Percentiles rank a stretch among this genome's conserved stretches.
These are phyloP conservation scores for Heliconius hewitsoni DNA, from an alignment of 1,140 invertebrate species.

Conservation along the genomic window DNA sequence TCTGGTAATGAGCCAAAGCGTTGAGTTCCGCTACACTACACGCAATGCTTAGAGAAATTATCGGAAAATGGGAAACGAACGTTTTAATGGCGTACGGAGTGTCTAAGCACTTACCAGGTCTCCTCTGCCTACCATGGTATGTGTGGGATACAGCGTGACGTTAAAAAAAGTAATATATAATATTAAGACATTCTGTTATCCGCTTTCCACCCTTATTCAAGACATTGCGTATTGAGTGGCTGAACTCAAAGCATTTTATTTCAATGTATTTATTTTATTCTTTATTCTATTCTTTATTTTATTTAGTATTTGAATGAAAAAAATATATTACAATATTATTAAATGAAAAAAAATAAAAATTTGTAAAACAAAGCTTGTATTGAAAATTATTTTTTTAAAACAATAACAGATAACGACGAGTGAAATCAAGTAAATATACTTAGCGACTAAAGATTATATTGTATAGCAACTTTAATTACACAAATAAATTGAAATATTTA, in stretches of 20 bases:
- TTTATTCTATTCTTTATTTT: no score
- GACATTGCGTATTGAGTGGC: no score
- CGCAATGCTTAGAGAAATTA: no score
- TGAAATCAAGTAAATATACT: background rate
- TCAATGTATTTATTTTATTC: no score
- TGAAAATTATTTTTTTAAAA: background rate
- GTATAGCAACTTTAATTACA: background rate
- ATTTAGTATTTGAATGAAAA: no score
- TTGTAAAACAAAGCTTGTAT: background rate
- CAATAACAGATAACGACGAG: background rate
- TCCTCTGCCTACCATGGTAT: background rate
- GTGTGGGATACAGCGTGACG: background rate
- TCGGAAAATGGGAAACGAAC: no score
- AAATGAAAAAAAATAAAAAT: no score
- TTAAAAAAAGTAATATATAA: background rate
- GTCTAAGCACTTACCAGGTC: background rate
- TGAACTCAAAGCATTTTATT: no score
- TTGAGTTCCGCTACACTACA: no score
- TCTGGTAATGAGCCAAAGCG: no score
- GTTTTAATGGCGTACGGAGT: background rate
- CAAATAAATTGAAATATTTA: background rate
- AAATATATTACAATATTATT: background rate
- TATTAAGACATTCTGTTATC: background rate
- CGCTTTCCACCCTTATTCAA: no score
- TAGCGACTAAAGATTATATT: background rate